These are phyloP conservation scores for Luehdorfia chinensis DNA, from an alignment of 1,140 invertebrate genomes.

Conservation along the genomic window DNA sequence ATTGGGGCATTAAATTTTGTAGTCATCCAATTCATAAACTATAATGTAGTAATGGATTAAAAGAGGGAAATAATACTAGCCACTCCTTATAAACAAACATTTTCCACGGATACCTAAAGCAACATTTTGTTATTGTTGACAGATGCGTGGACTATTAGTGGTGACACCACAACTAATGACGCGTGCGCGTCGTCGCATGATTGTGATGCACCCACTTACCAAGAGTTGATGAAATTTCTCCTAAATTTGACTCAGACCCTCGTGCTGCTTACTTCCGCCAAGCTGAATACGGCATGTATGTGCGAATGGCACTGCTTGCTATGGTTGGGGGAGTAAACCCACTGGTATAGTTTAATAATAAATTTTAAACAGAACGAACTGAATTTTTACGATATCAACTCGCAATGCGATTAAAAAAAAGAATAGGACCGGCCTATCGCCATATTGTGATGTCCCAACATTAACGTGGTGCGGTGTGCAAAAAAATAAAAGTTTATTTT, in stretches of 20 bases:
- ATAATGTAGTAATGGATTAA: no score
- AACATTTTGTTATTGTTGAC: conserved; percentile 38
- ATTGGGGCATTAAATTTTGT: no score
- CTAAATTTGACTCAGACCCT: conserved; percentile 96
- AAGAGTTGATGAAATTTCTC: conserved; percentile 94
- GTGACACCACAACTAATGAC: conserved; percentile 98
- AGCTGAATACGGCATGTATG: conserved; percentile 98
- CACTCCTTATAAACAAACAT: no score
- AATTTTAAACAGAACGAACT: conserved; percentile 2
- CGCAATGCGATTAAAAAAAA: conserved; percentile 5
- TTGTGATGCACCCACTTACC: conserved; percentile 99
- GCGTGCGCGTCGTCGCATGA: conserved; percentile 93
- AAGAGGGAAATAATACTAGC: no score
- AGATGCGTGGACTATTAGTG: conserved; percentile 91
- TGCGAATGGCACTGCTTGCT: conserved; percentile 97
- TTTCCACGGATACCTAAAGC: no score
- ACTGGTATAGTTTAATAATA: conserved; percentile 40
- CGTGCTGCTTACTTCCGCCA: conserved; percentile 99
- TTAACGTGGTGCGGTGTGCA: no score
- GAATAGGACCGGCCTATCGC: no score
- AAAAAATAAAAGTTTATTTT: no score
- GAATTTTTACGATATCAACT: no score
- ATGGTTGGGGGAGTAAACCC: conserved; percentile 87
- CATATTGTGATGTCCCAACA: no score
- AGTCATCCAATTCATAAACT: no score